These are phyloP conservation scores for Aleiodes alternator DNA, from an alignment of 2,888 invertebrate genomes.

Conservation along the genomic window DNA sequence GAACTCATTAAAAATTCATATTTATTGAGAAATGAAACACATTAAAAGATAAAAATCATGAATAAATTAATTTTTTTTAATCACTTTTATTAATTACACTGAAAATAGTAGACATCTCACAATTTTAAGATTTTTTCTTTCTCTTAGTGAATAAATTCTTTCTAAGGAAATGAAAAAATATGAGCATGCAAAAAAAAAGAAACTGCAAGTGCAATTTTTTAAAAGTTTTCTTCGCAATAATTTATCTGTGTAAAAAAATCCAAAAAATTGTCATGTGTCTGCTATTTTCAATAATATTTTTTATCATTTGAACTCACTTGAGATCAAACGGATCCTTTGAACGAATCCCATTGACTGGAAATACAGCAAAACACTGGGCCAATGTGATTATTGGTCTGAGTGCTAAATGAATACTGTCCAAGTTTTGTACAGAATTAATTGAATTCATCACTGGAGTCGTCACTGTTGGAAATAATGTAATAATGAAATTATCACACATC, in stretches of 20 bases:
- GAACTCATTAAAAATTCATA: neutral
- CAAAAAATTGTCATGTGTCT: too few species aligned
- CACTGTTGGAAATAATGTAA: slow-evolving; percentile 47
- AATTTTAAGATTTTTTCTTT: neutral
- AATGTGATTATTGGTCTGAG: slow-evolving; percentile 76
- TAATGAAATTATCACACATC: too few species aligned
- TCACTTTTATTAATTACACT: too few species aligned
- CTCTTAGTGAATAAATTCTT: too few species aligned
- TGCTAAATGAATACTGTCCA: slow-evolving; percentile 76
- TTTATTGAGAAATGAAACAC: too few species aligned
- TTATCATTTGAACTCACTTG: slow-evolving; percentile 62
- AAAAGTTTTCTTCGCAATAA: too few species aligned
- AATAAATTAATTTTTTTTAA: too few species aligned
- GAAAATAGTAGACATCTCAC: too few species aligned
- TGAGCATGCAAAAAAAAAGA: too few species aligned
- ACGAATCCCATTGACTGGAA: slow-evolving; percentile 77
- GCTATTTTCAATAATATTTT: neutral
- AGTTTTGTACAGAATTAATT: slow-evolving; percentile 59
- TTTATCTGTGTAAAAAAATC: too few species aligned
- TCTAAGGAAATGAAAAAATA: too few species aligned
- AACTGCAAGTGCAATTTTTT: too few species aligned
- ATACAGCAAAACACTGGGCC: slow-evolving; percentile 77
- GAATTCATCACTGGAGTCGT: slow-evolving; percentile 51
- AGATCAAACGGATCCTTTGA: slow-evolving; percentile 73
- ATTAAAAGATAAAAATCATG: neutral